A percentile compares a stretch with the other conserved stretches of the same genome.
phyloP scores from a whole-genome alignment of 2,113 vertebrate genomes.

The Mirza zaza region DNA sequence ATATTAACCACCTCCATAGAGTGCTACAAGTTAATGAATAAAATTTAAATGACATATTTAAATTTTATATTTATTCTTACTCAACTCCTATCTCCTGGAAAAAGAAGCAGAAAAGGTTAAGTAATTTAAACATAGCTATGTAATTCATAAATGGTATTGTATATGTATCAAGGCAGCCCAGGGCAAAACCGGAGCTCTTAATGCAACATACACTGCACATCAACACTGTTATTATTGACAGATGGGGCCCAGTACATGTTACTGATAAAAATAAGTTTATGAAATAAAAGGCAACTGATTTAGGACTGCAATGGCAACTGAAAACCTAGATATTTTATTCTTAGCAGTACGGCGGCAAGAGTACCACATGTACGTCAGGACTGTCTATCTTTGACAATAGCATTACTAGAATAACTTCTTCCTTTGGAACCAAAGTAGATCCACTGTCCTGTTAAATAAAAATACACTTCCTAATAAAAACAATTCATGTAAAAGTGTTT shows the following conservation, averaged over 20 bases:
- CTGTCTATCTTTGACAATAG: background rate
- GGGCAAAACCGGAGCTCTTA: background rate
- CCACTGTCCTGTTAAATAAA: background rate
- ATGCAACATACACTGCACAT: background rate
- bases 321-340: background rate
- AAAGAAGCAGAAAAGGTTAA: background rate
- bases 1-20: background rate
- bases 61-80: no score
- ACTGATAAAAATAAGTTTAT: background rate
- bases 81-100: background rate
- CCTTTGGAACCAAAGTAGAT: background rate
- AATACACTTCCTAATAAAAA: background rate
- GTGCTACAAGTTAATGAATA: background rate
- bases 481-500: background rate
- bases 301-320: background rate
- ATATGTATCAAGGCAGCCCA: background rate
- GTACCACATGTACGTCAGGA: background rate
- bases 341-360: background rate
- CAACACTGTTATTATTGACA: background rate
- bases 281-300: background rate
- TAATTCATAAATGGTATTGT: background rate
- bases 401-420: background rate
- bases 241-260: background rate
- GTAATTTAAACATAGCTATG: background rate
- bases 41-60: background rate